Evolutionary conservation across 2,113 vertebrate genomes (phyloP), one percentile per base, ranked within the genome.

Genomic region (Fregata magnificens): DNA sequence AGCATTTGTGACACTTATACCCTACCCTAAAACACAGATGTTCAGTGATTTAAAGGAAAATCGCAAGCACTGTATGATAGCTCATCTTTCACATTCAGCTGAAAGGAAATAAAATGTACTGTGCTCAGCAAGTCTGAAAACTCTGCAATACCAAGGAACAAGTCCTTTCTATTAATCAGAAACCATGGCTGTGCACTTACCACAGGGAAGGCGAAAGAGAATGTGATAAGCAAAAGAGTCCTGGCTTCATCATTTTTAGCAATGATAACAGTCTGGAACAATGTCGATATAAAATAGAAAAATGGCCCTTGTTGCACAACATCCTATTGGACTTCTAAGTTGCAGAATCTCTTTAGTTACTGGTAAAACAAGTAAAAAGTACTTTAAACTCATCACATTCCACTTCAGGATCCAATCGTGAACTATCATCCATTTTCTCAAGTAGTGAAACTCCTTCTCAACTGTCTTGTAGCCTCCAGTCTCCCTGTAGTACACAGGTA

Each of bases 151-250:
- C 50, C 1, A 3, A 84, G 77, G 80, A 89, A 56, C 31, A 58
- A 69, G 50, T 73, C 79, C 86, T 49, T 55, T 40, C 63, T 94
- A 63, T 93, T 93, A 72, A 94, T 94, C 84, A 95, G 92, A 85
- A 96, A 63, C 63, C 53, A 42, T 15, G 65, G 83, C 88, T 86
- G 55, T 69, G 82, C 86, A 18, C 55, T 89, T 66, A 78, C 58
- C 65, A 28, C 0, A 0, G 78, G 59, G 71, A 93, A 66, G 32
- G 80, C 85, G 56, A 76, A 80, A 21, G 44, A 59, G 62, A 91
- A 65, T 61, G 50, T 61, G 85, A 95, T 93, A 81, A 96, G 87
- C 50, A 70, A 40, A 76, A 90, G 74, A 85, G 84, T 34, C 44
- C 55, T 78, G 66, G 17, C 63, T 77, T 70, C 63, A 79, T 90